Percentiles rank a stretch among this genome's conserved stretches.
These are phyloP conservation scores for Ridgeia piscesae DNA, from an alignment of 1,140 invertebrate genomes.

Conservation along the genomic window DNA sequence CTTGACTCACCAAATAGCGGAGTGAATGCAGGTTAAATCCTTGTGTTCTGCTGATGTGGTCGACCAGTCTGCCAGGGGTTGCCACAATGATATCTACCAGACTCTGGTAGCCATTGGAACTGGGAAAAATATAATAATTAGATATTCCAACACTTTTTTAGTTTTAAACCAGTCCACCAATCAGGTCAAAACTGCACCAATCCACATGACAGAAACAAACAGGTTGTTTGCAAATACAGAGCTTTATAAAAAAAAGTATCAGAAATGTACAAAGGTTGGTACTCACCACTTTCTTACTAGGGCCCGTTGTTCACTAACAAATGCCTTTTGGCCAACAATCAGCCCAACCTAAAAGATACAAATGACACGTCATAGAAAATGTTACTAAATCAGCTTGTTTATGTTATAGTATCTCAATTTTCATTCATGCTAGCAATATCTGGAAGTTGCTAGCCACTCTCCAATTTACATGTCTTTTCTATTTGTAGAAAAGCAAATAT, in stretches of 20 bases:
- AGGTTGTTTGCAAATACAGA: neutral
- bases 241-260: neutral
- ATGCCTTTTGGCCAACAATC: constrained; percentile 71
- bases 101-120: constrained; percentile 36
- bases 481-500: no score
- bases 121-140: neutral
- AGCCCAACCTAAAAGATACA: constrained; percentile 59
- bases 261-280: neutral
- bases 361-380: neutral
- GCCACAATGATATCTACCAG: constrained; percentile 85
- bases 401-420: no score
- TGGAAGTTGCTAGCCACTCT: no score
- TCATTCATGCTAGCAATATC: no score
- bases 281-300: constrained; percentile 68
- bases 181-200: neutral
- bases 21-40: constrained; percentile 82
- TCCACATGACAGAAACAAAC: neutral
- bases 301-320: constrained; percentile 74
- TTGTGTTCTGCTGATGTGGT: constrained; percentile 83
- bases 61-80: constrained; percentile 88
- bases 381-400: neutral
- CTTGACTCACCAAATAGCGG: constrained; percentile 72
- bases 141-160: neutral
- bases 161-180: neutral
- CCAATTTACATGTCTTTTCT: no score